Conservation (phyloP, 2,113 vertebrate genomes). For the Mustela lutreola region DNA sequence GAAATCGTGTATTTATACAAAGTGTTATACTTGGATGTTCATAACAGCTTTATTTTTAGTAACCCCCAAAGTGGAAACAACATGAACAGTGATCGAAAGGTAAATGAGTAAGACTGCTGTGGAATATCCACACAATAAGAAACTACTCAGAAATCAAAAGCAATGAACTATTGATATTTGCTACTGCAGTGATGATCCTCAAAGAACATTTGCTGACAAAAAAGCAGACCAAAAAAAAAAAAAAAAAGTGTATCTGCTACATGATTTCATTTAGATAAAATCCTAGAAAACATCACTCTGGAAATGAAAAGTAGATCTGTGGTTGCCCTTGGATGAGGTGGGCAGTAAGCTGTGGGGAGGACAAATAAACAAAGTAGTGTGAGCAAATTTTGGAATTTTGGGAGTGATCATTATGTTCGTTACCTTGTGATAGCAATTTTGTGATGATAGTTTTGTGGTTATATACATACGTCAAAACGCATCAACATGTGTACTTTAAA, state of each 20-base stretch:
- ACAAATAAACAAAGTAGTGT: not conserved
- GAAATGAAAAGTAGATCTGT: not conserved
- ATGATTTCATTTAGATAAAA: slow-evolving; percentile 2
- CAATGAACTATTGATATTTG: not conserved
- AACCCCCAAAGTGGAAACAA: not conserved
- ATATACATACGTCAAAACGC: not conserved
- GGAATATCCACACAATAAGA: not conserved
- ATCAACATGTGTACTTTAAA: not conserved
- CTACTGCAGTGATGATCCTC: not conserved
- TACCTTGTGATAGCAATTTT: not conserved
- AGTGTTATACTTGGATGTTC: not conserved
- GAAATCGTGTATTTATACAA: not conserved
- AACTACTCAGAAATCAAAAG: not conserved
- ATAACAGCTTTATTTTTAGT: not conserved
- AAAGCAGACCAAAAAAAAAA: not conserved
- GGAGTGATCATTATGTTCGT: not conserved
- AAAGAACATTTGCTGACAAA: not conserved
- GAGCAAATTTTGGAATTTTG: not conserved
- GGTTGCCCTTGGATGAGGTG: not conserved
- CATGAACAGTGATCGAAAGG: not conserved
- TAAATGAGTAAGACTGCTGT: not conserved
- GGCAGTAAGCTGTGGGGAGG: not conserved
- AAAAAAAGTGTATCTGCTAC: not conserved
- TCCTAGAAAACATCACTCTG: not conserved
- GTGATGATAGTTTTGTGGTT: not conserved